Conservation (phyloP, 1,140 invertebrate species). For the Rhyacophila brunnea region DNA sequence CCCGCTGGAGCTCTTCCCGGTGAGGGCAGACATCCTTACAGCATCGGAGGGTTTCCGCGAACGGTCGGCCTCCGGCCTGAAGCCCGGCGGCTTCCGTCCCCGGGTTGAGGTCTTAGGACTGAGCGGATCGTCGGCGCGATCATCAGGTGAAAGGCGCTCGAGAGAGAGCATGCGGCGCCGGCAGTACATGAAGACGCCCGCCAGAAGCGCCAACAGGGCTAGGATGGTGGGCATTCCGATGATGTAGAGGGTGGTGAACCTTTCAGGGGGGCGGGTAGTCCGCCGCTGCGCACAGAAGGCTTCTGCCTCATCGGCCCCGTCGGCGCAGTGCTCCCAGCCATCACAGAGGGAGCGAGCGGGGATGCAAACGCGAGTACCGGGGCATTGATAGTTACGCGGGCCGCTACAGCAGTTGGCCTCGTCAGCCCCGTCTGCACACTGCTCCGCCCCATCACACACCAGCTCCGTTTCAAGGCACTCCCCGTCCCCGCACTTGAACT, state of each 20-base stretch:
- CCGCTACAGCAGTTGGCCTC: slow-evolving; percentile 62
- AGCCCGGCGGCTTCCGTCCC: slow-evolving; percentile 1
- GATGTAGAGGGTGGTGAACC: slow-evolving; percentile 53
- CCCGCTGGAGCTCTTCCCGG: slow-evolving; percentile 61
- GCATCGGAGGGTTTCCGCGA: slow-evolving; percentile 57
- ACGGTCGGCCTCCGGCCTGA: slow-evolving; percentile 41
- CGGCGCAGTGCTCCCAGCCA: slow-evolving; percentile 68
- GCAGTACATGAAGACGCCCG: slow-evolving; percentile 48
- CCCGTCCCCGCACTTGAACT: slow-evolving; percentile 72
- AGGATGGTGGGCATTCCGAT: slow-evolving; percentile 48
- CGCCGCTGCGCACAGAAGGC: slow-evolving; percentile 54
- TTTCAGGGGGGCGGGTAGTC: slow-evolving; percentile 41
- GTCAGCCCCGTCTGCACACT: slow-evolving; percentile 70
- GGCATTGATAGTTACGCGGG: slow-evolving; percentile 65
- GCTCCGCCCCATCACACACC: slow-evolving; percentile 71
- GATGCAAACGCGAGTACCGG: slow-evolving; percentile 60
- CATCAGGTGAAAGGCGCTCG: slow-evolving; percentile 50
- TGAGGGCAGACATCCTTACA: slow-evolving; percentile 65
- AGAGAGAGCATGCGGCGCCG: slow-evolving; percentile 50
- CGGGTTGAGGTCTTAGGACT: slow-evolving; percentile 40
- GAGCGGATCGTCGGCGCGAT: slow-evolving; percentile 61
- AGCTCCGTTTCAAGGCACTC: slow-evolving; percentile 72
- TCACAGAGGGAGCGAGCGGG: slow-evolving; percentile 62
- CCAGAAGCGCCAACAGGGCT: slow-evolving; percentile 49
- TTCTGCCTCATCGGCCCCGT: slow-evolving; percentile 69